These are phyloP conservation scores for Lepilemur ruficaudatus DNA, from an alignment of 2,797 vertebrate genomes.

Conservation along the genomic window DNA sequence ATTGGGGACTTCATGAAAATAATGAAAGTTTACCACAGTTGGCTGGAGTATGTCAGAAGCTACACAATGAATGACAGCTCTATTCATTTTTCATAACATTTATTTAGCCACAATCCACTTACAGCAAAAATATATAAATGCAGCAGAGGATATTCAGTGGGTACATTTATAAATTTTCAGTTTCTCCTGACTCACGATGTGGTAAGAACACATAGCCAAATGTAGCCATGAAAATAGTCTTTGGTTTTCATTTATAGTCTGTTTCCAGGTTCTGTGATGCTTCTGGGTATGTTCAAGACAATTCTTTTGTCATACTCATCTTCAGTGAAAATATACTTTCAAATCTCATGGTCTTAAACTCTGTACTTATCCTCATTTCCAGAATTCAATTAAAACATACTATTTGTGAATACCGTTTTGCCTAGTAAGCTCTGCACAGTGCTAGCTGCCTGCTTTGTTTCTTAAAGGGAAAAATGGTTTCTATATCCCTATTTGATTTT, in stretches of 20 bases:
- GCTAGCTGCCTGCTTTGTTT: neutral
- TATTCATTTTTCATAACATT: neutral
- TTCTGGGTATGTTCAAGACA: neutral
- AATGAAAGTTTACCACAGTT: neutral
- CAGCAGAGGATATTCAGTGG: neutral
- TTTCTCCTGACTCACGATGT: neutral
- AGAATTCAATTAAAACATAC: conserved; percentile 16
- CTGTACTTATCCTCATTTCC: neutral
- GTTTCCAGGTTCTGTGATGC: neutral
- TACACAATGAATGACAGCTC: neutral
- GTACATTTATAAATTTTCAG: neutral
- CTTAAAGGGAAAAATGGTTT: neutral
- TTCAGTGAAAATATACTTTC: neutral
- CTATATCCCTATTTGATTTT: neutral
- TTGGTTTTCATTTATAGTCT: neutral
- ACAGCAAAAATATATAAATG: neutral
- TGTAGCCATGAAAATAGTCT: neutral
- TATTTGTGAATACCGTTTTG: neutral
- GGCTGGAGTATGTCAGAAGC: neutral
- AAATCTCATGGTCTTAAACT: neutral
- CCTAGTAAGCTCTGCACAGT: neutral
- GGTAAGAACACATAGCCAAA: neutral
- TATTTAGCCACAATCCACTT: neutral
- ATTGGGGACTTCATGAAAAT: neutral
- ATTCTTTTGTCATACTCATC: neutral